Conservation (phyloP, 37 sponge, comb jelly and placozoan species). For the Cladorhizidae sp. region DNA sequence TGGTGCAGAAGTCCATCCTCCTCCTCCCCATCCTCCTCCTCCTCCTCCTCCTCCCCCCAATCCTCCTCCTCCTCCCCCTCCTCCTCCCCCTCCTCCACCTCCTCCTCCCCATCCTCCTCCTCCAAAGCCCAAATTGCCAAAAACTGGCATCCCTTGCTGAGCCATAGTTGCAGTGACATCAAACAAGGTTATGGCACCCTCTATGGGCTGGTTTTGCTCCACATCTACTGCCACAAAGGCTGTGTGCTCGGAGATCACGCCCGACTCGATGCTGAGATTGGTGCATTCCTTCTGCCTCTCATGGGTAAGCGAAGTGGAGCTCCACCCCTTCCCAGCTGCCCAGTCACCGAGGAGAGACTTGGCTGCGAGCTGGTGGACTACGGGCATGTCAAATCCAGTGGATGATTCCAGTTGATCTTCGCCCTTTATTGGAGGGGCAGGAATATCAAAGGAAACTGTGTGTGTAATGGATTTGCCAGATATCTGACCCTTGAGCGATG, state of each 20-base stretch:
- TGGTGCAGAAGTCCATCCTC: too few relatives aligned
- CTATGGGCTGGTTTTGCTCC: constrained; percentile 52
- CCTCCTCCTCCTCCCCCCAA: neutral
- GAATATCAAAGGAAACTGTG: constrained; percentile 22
- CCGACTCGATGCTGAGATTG: constrained; percentile 61
- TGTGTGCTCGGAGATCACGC: constrained; percentile 70
- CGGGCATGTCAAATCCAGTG: constrained; percentile 18
- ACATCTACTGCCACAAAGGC: constrained; percentile 78
- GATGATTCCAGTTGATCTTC: neutral
- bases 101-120: too few relatives aligned
- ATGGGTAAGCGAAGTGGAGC: neutral
- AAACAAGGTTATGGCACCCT: constrained; percentile 62
- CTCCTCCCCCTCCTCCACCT: too few relatives aligned
- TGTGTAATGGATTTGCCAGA: constrained; percentile 37
- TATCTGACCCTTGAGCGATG: constrained; percentile 46
- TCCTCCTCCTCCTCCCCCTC: too few relatives aligned
- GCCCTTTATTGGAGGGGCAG: neutral
- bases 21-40: too few relatives aligned
- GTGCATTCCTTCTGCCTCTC: constrained; percentile 41
- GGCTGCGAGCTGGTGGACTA: constrained; percentile 81
- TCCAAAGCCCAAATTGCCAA: neutral
- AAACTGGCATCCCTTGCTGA: neutral
- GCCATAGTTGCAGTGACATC: constrained; percentile 38
- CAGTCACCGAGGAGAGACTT: constrained; percentile 68
- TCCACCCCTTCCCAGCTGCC: constrained; percentile 10